phyloP scores from a whole-genome alignment of 2,113 vertebrate species.

The Atractosteus spatula region DNA sequence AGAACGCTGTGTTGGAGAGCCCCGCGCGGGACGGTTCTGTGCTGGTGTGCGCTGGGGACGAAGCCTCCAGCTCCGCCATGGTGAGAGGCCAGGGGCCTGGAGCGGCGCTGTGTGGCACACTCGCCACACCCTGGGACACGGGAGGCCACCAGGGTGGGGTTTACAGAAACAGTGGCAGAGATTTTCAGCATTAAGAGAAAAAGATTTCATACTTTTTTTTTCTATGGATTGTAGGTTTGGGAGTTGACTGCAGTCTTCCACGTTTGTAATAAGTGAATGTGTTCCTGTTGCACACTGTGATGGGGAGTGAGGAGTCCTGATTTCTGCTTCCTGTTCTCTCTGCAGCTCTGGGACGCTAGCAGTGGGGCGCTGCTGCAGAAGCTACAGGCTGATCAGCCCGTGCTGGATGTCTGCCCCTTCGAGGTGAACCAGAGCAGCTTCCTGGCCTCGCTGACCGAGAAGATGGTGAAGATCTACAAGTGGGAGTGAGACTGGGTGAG shows the following conservation, averaged over 20 bases:
- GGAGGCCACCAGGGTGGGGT: background rate
- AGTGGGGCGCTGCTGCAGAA: conserved; percentile 82
- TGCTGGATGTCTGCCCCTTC: conserved; percentile 86
- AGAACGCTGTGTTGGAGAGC: conserved; percentile 85
- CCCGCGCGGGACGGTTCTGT: conserved; percentile 68
- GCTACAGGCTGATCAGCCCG: conserved; percentile 79
- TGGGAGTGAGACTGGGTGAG: conserved; percentile 72
- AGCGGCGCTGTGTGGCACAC: too few species aligned
- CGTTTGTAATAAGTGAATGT: too few species aligned
- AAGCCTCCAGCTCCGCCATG: conserved; percentile 86
- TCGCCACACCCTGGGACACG: too few species aligned
- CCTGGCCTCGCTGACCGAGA: conserved; percentile 88
- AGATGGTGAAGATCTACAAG: conserved; percentile 83
- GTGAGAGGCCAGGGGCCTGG: conserved; percentile 52
- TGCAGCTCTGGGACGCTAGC: conserved; percentile 86
- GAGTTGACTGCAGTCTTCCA: background rate
- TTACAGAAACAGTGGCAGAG: too few species aligned
- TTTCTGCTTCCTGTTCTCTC: background rate
- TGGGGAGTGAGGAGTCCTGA: too few species aligned
- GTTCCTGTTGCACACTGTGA: too few species aligned
- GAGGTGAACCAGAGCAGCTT: conserved; percentile 74
- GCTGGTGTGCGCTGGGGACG: conserved; percentile 89
- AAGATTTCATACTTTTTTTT: background rate
- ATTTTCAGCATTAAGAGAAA: background rate
- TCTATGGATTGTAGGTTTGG: background rate